Percentiles rank a stretch among this genome's conserved stretches.
phyloP scores from a whole-genome alignment of 2,888 invertebrate species.

The Mamestra brassicae region DNA sequence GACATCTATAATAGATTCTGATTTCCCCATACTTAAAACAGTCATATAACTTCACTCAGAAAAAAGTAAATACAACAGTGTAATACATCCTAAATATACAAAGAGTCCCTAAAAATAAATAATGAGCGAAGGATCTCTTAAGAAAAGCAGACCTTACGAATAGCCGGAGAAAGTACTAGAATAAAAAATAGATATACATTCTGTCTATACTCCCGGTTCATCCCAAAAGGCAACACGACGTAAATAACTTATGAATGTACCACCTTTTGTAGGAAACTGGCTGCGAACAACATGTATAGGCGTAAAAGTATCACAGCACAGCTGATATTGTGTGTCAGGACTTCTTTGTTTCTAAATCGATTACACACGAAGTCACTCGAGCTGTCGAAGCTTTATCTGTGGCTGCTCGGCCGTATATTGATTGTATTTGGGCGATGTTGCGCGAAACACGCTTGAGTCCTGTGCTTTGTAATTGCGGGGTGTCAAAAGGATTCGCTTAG shows the following conservation, averaged over 20 bases:
- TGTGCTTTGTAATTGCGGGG: background rate
- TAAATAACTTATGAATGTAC: conserved; percentile 35
- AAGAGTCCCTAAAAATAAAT: conserved; percentile 2
- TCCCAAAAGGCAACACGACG: conserved; percentile 1
- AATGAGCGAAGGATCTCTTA: conserved; percentile 1
- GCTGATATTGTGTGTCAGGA: background rate
- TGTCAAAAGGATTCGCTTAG: background rate
- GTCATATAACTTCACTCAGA: too few species aligned
- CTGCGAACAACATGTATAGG: conserved; percentile 1
- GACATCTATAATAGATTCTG: too few species aligned
- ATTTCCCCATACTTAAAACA: too few species aligned
- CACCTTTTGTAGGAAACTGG: conserved; percentile 11
- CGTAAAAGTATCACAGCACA: background rate
- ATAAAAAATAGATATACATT: conserved; percentile 4
- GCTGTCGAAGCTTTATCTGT: background rate
- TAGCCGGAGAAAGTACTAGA: background rate
- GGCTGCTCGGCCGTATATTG: conserved; percentile 9
- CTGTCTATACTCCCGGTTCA: background rate
- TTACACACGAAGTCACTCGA: background rate
- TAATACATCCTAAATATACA: background rate
- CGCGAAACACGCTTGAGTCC: background rate
- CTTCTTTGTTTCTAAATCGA: background rate
- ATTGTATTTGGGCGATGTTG: background rate
- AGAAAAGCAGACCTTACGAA: conserved; percentile 4
- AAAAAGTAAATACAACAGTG: background rate